Base-by-base conservation (phyloP, 1,140 invertebrate species). In the Heterodera carotae region DNA sequence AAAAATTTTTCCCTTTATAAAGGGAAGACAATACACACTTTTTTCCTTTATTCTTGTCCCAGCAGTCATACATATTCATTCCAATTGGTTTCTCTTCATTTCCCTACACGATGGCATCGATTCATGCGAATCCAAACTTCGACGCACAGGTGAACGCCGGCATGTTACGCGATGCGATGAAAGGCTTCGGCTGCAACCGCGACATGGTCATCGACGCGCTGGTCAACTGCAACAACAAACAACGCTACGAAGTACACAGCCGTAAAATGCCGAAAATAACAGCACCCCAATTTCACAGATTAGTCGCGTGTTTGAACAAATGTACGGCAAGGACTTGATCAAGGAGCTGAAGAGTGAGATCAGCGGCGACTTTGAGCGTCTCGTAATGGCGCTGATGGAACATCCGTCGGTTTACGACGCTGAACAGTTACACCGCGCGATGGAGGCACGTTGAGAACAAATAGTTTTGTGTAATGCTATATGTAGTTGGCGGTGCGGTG, bases 241-340 rank as follows among this genome's bases (percentile, higher is more conserved):
- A 85, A 71, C 91, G 96, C 81, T 89, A 94, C 76, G 92, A 97
- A 88, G 95, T n/a, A n/a, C n/a, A n/a, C n/a, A n/a, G n/a, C n/a
- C n/a, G n/a, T n/a, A n/a, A n/a, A n/a, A n/a, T n/a, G n/a, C n/a
- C n/a, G n/a, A n/a, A n/a, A n/a, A n/a, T n/a, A n/a, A n/a, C n/a
- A n/a, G n/a, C n/a, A n/a, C n/a, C n/a, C n/a, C 98, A 82, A 33
- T n/a, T 62, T 72, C n/a, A 7, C 27, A 73, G 71, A 53, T 73
- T 25, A 92, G 92, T 12, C 92, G 93, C 84, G 92, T 92, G 0
- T 99, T 94, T 89, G 97, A 98, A 90, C 94, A 93, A 66, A 91
- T 93, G 83, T 98, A 93, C 88, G 96, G 95, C 88, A 97, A 96
- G 89, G 94, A 97, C 88, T 89, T 97, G 68, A 91, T 94, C 48